phyloP scores from a whole-genome alignment of 2,797 vertebrate species.

The Tauraco hartlaubi region DNA sequence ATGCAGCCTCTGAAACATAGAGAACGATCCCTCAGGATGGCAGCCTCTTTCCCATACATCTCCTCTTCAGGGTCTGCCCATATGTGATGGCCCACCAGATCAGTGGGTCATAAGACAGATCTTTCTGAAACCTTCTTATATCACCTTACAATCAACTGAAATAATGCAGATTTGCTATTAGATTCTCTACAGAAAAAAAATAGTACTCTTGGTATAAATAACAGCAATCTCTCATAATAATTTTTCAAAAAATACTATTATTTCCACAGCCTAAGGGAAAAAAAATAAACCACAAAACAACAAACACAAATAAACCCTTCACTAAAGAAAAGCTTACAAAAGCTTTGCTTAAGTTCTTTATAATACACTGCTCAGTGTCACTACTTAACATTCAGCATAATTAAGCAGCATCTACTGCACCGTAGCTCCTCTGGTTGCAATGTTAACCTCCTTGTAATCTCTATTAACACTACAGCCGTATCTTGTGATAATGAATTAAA shows the following conservation, averaged over 20 bases:
- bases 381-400: neutral
- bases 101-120: neutral
- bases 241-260: neutral
- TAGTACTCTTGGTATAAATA: neutral
- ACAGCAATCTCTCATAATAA: neutral
- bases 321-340: neutral
- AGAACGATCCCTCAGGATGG: rapidly evolving
- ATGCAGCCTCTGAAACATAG: neutral
- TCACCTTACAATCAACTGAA: neutral
- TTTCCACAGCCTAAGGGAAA: neutral
- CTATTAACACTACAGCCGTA: neutral
- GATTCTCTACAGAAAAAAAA: neutral
- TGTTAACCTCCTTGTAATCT: constrained; percentile 17
- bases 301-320: neutral
- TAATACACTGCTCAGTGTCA: neutral
- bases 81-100: rapidly evolving
- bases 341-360: neutral
- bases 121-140: neutral
- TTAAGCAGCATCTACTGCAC: neutral
- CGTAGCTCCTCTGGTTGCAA: neutral
- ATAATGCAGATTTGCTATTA: neutral
- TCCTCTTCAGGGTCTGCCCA: neutral
- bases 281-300: neutral
- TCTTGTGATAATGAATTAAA: constrained; percentile 27
- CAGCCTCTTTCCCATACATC: neutral